Evolutionary conservation across 1,140 invertebrate species (phyloP).

Genomic region (Drosophila varians): DNA sequence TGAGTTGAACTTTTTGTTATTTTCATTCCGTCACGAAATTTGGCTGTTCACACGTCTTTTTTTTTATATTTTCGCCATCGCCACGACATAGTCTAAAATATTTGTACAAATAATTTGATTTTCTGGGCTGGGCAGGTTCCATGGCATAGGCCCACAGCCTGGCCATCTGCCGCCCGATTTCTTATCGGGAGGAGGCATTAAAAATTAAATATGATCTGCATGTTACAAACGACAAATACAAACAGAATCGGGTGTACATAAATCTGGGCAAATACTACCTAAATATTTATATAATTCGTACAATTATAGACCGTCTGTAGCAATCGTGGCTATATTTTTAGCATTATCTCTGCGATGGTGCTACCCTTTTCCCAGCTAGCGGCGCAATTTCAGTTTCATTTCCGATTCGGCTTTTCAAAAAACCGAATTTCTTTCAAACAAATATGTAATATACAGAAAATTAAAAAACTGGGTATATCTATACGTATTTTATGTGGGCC

Average conservation of each 20-base stretch:
- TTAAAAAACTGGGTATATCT: constrained; percentile 13
- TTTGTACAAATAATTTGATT: constrained; percentile 8
- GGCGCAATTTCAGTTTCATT: constrained; percentile 62
- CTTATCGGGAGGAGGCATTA: constrained; percentile 57
- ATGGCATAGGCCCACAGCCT: constrained; percentile 10
- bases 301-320: constrained; percentile 61
- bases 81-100: not conserved
- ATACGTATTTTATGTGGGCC: constrained; percentile 45
- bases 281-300: constrained; percentile 77
- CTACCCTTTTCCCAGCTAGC: constrained; percentile 25
- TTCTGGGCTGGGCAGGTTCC: not conserved
- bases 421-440: not conserved
- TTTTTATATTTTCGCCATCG: constrained; percentile 25
- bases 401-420: constrained; percentile 59
- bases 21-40: constrained; percentile 42
- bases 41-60: constrained; percentile 61
- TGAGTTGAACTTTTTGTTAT: not conserved
- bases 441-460: constrained; percentile 27
- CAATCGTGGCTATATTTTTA: constrained; percentile 65
- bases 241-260: not conserved
- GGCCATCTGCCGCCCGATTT: too few relatives aligned
- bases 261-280: constrained; percentile 34
- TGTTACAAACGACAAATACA: constrained; percentile 18
- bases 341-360: constrained; percentile 26
- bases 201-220: constrained; percentile 56